phyloP scores from a whole-genome alignment of 2,797 vertebrate species.

The Dromococcyx pavoninus region DNA sequence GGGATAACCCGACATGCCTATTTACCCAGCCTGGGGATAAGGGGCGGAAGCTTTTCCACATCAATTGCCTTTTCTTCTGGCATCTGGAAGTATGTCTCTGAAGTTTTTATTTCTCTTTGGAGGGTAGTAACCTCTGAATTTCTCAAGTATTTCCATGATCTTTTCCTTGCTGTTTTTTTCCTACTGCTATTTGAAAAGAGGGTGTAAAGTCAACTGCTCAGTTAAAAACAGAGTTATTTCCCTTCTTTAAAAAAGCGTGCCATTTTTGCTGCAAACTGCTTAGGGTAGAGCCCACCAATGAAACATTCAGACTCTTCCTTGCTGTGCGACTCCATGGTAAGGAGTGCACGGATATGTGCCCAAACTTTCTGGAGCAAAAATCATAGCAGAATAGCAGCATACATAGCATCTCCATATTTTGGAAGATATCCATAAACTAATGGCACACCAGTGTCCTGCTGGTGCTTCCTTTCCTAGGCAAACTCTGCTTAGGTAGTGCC shows the following conservation, averaged over 20 bases:
- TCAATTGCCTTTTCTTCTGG: conserved; percentile 43
- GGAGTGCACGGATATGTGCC: neutral
- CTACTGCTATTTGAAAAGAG: conserved; percentile 18
- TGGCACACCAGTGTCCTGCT: neutral
- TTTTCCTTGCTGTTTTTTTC: neutral
- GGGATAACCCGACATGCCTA: conserved; percentile 47
- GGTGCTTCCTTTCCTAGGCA: neutral
- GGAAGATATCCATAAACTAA: neutral
- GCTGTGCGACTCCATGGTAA: neutral
- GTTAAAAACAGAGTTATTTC: conserved; percentile 34
- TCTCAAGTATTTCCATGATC: conserved; percentile 27
- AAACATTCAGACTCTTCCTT: neutral
- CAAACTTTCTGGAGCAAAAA: neutral
- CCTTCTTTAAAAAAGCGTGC: neutral
- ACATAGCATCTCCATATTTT: neutral
- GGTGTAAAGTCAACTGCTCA: neutral
- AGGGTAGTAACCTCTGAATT: conserved; percentile 36
- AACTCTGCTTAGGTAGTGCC: neutral
- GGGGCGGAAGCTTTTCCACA: conserved; percentile 45
- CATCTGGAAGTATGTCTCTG: conserved; percentile 30
- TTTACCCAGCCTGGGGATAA: conserved; percentile 56
- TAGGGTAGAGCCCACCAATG: neutral
- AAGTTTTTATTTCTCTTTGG: conserved; percentile 43
- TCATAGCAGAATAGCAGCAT: neutral
- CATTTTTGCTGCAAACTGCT: conserved; percentile 13